These are phyloP conservation scores for Nymphalis c-album DNA, from an alignment of 2,888 invertebrate genomes.

Conservation along the genomic window DNA sequence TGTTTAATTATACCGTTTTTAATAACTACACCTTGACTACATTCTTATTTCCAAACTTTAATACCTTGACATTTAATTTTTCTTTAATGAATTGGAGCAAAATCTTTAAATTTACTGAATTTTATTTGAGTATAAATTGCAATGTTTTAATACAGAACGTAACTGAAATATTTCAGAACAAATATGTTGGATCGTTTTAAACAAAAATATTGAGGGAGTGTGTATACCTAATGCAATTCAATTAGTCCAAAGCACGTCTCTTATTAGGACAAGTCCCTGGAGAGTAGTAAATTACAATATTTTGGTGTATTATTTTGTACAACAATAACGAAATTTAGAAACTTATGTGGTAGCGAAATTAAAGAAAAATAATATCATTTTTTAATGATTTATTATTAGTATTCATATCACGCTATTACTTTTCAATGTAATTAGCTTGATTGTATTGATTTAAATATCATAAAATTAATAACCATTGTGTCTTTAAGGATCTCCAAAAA, in stretches of 20 bases:
- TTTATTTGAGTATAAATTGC: neutral
- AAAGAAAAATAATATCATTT: too few relatives aligned
- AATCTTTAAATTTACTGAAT: neutral
- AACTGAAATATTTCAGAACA: neutral
- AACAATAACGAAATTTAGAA: too few relatives aligned
- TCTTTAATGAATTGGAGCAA: conserved; percentile 4
- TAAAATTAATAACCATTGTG: neutral
- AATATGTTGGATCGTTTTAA: too few relatives aligned
- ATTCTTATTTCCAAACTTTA: conserved; percentile 5
- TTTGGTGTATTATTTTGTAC: too few relatives aligned
- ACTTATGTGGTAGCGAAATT: too few relatives aligned
- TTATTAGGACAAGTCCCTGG: neutral
- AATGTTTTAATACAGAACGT: neutral
- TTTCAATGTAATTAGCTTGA: neutral
- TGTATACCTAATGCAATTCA: neutral
- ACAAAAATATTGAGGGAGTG: too few relatives aligned
- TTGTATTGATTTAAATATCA: neutral
- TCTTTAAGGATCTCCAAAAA: conserved; percentile 14
- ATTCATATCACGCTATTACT: neutral
- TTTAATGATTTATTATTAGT: too few relatives aligned
- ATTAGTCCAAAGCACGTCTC: neutral
- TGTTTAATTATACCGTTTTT: neutral
- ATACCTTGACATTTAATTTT: conserved; percentile 15
- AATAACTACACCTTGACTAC: neutral
- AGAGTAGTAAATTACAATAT: neutral